phyloP scores from a whole-genome alignment of 1,140 invertebrate genomes.

The Ectropis grisescens region DNA sequence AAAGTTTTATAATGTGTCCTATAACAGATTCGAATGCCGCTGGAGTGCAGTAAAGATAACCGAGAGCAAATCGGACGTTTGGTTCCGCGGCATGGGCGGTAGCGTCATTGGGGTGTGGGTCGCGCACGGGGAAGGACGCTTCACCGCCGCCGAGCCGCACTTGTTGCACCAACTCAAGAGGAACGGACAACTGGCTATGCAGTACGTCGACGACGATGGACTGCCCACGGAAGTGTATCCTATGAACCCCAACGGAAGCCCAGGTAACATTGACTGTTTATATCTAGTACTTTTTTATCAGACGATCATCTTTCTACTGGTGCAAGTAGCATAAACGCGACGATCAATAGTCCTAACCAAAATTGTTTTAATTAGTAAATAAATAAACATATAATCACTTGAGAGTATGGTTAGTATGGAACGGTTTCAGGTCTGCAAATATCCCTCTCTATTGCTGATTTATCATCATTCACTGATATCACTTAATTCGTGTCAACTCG shows the following conservation, averaged over 20 bases:
- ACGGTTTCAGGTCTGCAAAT: no score
- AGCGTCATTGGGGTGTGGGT: slow-evolving; percentile 93
- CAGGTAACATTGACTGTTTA: slow-evolving; percentile 69
- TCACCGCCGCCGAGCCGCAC: slow-evolving; percentile 70
- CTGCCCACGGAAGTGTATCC: slow-evolving; percentile 86
- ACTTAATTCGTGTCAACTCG: no score
- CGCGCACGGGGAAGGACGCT: slow-evolving; percentile 95
- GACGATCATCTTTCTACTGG: no score
- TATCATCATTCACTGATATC: no score
- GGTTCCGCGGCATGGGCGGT: slow-evolving; percentile 89
- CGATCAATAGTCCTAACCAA: no score
- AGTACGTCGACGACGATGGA: slow-evolving; percentile 88
- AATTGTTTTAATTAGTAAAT: no score
- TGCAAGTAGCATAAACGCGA: no score
- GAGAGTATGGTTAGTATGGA: no score
- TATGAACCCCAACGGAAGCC: slow-evolving; percentile 94
- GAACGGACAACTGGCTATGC: slow-evolving; percentile 79
- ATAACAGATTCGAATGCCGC: slow-evolving; percentile 84
- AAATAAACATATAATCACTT: no score
- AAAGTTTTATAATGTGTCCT: no score
- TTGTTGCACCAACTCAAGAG: slow-evolving; percentile 72
- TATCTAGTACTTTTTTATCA: no score
- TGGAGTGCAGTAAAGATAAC: slow-evolving; percentile 87
- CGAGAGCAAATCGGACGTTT: slow-evolving; percentile 78
- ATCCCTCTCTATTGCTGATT: no score